Evolutionary conservation across 1,140 invertebrate species (phyloP), one percentile per base, ranked within the genome.

Genomic region (Polypedilum pembai): DNA sequence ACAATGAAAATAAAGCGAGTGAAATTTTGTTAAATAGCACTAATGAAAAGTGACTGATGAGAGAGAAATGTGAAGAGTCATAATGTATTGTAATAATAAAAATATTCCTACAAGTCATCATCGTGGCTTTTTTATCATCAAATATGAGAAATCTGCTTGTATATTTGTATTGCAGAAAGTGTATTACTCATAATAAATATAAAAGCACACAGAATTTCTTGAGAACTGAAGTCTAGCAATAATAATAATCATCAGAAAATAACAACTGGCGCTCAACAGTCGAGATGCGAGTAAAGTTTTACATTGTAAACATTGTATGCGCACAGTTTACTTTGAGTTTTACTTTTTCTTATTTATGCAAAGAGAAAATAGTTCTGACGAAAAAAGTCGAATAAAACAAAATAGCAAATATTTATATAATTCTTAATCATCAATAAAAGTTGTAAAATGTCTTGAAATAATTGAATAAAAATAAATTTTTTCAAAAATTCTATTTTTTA

Each of bases 231-330:
- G 45, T n/a, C 45, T 56, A 56, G 12, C n/a, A 56, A 56, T 56
- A 56, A 56, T 56, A 56, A 56, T 56, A 56, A 56, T 56, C 45
- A n/a, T 45, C n/a, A n/a, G 45, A 12, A 56, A 56, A 56, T n/a
- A 56, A 56, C 45, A 56, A 33, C 45, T 4, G 45, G 45, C 45
- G 45, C 45, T 56, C 24, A 33, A 56, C 12, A 56, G 45, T n/a
- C 12, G 45, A 45, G 41, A 56, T 56, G 45, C 12, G 45, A 56
- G 15, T 56, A n/a, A 56, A 56, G 12, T n/a, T 56, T 56, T 33
- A 33, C 24, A 33, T 33, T 5, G 24, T 33, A 33, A 3, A 33
- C 5, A 33, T 5, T 33, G 24, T 3, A 33, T 33, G 24, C 5
- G 5, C 24, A 3, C 24, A 33, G 24, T 3, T 5, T 33, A 33